These are phyloP conservation scores for Drosophila grimshawi DNA, from an alignment of 1,140 invertebrate species.

Conservation along the genomic window DNA sequence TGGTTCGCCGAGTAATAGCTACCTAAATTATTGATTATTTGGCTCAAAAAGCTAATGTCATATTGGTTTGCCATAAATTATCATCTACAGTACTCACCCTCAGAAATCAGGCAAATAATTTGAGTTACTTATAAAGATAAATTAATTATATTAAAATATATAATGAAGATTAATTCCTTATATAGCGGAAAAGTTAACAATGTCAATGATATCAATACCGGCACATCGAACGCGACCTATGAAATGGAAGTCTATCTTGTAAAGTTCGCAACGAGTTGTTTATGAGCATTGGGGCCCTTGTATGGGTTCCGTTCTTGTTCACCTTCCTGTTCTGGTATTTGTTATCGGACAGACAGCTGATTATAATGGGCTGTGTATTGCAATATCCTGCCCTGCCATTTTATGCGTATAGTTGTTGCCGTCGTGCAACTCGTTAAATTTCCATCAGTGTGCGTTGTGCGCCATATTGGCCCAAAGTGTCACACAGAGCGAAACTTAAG, in stretches of 20 bases:
- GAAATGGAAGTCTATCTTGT: slow-evolving; percentile 28
- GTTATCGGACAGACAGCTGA: slow-evolving; percentile 57
- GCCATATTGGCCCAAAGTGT: slow-evolving; percentile 76
- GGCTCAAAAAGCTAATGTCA: slow-evolving; percentile 1
- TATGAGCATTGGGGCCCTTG: slow-evolving; percentile 47
- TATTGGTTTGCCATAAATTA: not conserved
- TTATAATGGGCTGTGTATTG: slow-evolving; percentile 65
- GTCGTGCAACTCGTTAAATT: slow-evolving; percentile 77
- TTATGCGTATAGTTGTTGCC: slow-evolving; percentile 26
- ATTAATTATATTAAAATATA: too few species aligned
- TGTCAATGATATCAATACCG: not conserved
- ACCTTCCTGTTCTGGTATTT: not conserved
- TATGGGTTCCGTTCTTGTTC: not conserved
- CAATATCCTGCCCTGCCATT: slow-evolving; percentile 28
- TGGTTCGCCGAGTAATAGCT: not conserved
- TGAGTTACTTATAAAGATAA: too few species aligned
- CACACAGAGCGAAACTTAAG: slow-evolving; percentile 53
- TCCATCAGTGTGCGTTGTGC: slow-evolving; percentile 75
- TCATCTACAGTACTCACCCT: too few species aligned
- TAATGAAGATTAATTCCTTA: too few species aligned
- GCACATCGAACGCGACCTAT: not conserved
- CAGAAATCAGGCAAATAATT: too few species aligned
- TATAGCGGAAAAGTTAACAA: too few species aligned
- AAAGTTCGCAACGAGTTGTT: slow-evolving; percentile 62
- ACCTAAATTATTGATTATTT: slow-evolving; percentile 1